phyloP scores from a whole-genome alignment of 2,113 vertebrate species.

The Bagarius yarrelli region DNA sequence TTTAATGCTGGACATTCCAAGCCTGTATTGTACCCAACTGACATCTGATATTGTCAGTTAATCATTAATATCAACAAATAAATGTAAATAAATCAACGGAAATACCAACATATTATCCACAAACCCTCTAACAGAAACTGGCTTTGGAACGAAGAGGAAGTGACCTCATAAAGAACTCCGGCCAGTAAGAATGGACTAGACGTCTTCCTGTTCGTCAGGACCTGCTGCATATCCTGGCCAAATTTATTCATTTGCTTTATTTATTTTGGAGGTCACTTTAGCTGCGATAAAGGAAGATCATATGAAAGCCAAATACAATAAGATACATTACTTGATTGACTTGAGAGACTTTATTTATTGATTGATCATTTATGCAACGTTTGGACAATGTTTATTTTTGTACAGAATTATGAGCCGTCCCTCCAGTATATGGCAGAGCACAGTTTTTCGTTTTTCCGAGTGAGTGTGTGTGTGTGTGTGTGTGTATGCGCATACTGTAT shows the following conservation, averaged over 20 bases:
- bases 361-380: slow-evolving; percentile 78
- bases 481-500: background rate
- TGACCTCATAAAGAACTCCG: slow-evolving; percentile 52
- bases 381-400: slow-evolving; percentile 79
- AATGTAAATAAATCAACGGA: slow-evolving; percentile 38
- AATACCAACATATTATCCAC: background rate
- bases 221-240: slow-evolving; percentile 33
- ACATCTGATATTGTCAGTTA: slow-evolving; percentile 16
- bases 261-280: slow-evolving; percentile 50
- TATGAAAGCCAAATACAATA: slow-evolving; percentile 60
- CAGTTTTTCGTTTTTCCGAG: slow-evolving; percentile 44
- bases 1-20: slow-evolving; percentile 32
- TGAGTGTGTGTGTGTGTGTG: no score
- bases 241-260: background rate
- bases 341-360: slow-evolving; percentile 72
- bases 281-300: slow-evolving; percentile 63
- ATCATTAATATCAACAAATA: slow-evolving; percentile 10
- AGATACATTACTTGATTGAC: slow-evolving; percentile 62
- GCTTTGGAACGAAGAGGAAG: slow-evolving; percentile 14
- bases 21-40: slow-evolving; percentile 23
- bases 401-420: slow-evolving; percentile 68
- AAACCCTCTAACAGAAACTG: background rate
- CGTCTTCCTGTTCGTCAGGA: slow-evolving; percentile 66
- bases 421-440: slow-evolving; percentile 63
- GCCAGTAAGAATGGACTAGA: slow-evolving; percentile 66